Base-by-base conservation (phyloP, 2,888 invertebrate species). In the Acrobasis repandana region DNA sequence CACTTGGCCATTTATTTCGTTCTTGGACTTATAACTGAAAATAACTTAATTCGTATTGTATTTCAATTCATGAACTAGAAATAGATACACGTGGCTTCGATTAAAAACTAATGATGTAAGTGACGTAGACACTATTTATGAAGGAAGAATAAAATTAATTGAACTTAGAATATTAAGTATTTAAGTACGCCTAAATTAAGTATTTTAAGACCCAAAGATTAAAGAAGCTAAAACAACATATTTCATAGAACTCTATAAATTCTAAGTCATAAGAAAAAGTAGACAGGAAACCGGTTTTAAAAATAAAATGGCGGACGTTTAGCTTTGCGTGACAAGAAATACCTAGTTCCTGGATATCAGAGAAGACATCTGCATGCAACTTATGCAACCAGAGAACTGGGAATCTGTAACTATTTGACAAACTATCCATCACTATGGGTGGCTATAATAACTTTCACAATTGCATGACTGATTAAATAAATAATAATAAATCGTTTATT, bases 241-340 rank as follows among this genome's bases (percentile, higher is more conserved):
- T n/a, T 43, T 11, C 10, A 38, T n/a, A 14, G 43, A 48, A 15
- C 9, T 18, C 18, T 43, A 43, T 10, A 43, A 43, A 43, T 43
- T 43, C 14, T 43, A 6, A 43, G 43, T 43, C 43, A n/a, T 28
- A 28, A 43, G 10, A 38, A 43, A 43, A 43, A 43, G 43, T 43
- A 43, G 38, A 43, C 10, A 5, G 11, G 43, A 43, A 43, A 43
- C 43, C n/a, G 43, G 43, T 43, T 43, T 14, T 43, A 43, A 1
- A 43, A 43, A 11, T 43, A 14, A 43, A 43, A 43, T 43, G 43
- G 43, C 43, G 11, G 43, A 43, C 43, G 43, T 43, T n/a, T 43
- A 43, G 43, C 43, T 43, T 43, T 43, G 43, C 43, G 43, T 43
- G 43, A 43, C 43, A 9, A 43, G 43, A 43, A 43, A 43, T 43